phyloP scores from a whole-genome alignment of 92 coral and sea anemone species.

The Umimayanthus chanpuru region DNA sequence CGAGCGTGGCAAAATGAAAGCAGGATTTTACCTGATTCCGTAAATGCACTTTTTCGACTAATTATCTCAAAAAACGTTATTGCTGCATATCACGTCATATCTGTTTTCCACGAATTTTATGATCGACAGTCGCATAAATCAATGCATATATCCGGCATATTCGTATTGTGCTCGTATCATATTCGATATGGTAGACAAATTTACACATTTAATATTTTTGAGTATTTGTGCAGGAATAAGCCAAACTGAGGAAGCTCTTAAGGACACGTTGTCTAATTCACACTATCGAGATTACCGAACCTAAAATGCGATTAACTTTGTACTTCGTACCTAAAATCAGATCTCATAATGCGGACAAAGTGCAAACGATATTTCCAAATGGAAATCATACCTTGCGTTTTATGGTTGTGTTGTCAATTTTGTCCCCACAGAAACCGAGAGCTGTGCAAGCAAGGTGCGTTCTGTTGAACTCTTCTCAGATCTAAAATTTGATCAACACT shows the following conservation, averaged over 20 bases:
- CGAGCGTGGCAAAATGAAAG: too few species aligned
- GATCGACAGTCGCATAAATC: neutral
- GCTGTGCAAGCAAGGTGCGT: neutral
- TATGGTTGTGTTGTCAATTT: neutral
- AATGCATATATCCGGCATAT: neutral
- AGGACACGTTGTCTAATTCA: neutral
- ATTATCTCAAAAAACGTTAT: neutral
- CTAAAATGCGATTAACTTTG: neutral
- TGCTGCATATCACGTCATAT: neutral
- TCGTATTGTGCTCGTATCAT: neutral
- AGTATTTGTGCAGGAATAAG: neutral
- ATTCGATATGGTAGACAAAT: constrained; percentile 1
- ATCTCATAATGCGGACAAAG: neutral
- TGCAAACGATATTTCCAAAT: neutral
- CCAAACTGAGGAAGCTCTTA: neutral
- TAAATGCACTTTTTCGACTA: neutral
- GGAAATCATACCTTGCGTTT: constrained; percentile 7
- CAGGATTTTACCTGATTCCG: too few species aligned
- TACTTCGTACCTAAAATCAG: neutral
- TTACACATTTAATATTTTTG: neutral
- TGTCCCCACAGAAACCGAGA: neutral
- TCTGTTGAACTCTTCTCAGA: neutral
- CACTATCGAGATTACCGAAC: neutral
- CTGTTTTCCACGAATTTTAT: neutral
- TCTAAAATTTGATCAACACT: neutral